Percentiles rank a stretch among this genome's conserved stretches.
Evolutionary conservation across 2,797 vertebrate genomes (phyloP).

Genomic region (Pipistrellus kuhlii): DNA sequence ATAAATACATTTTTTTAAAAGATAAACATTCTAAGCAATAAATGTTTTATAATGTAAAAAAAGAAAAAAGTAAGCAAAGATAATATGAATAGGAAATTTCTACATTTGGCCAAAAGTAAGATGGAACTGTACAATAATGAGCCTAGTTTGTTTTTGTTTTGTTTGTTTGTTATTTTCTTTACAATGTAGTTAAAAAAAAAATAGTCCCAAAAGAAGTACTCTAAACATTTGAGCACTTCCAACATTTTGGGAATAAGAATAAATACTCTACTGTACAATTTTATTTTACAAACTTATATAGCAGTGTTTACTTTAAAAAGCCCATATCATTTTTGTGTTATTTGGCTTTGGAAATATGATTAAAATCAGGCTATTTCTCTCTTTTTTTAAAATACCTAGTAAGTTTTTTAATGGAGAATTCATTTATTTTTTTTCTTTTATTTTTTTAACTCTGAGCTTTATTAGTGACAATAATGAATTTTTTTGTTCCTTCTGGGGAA

Average conservation of each 20-base stretch:
- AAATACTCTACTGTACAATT: not conserved
- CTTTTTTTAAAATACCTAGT: not conserved
- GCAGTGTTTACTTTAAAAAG: slow-evolving; percentile 46
- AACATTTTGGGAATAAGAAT: not conserved
- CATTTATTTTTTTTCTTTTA: slow-evolving; percentile 9
- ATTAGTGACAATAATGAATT: slow-evolving; percentile 47
- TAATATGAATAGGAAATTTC: not conserved
- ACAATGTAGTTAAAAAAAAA: slow-evolving; percentile 41
- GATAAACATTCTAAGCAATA: not conserved
- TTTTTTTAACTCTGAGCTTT: slow-evolving; percentile 27
- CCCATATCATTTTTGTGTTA: not conserved
- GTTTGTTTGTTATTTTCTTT: slow-evolving; percentile 15
- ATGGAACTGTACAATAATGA: slow-evolving; percentile 11
- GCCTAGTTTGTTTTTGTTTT: not conserved
- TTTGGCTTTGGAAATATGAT: slow-evolving; percentile 50
- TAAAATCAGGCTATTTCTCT: not conserved
- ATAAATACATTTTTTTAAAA: not conserved
- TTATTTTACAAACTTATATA: not conserved
- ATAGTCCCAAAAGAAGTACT: slow-evolving; percentile 19
- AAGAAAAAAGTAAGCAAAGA: not conserved
- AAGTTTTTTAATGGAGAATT: slow-evolving; percentile 16
- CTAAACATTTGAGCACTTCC: not conserved
- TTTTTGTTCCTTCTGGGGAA: slow-evolving; percentile 23
- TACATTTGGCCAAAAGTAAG: slow-evolving; percentile 42
- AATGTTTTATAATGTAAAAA: not conserved